These are phyloP conservation scores for Caenorhabditis sp. DNA, from an alignment of 2,888 invertebrate genomes.

Conservation along the genomic window DNA sequence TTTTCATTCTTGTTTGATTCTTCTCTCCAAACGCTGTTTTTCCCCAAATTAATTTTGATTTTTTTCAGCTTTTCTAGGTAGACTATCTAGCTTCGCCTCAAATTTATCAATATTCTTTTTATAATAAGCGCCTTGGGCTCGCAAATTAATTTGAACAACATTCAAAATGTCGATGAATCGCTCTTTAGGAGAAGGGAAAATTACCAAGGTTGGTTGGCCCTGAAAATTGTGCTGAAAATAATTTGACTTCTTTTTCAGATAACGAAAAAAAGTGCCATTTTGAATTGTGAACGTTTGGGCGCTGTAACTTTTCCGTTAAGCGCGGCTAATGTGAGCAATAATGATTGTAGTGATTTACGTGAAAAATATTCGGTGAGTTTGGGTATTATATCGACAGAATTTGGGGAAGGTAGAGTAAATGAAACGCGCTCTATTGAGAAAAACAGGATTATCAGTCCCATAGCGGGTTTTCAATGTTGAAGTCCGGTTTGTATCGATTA, in stretches of 20 bases:
- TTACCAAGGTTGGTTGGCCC: background rate
- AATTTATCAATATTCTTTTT: background rate
- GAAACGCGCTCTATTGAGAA: no score
- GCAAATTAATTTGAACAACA: background rate
- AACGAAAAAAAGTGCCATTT: background rate
- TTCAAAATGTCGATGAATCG: conserved; percentile 14
- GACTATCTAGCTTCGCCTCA: background rate
- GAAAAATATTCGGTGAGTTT: conserved; percentile 44
- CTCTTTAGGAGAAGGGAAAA: conserved; percentile 11
- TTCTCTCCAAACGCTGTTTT: no score
- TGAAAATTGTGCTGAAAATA: background rate
- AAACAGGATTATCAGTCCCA: no score
- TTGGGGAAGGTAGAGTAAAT: no score
- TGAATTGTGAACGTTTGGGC: conserved; percentile 34
- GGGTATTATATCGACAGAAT: no score
- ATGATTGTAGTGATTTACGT: conserved; percentile 44
- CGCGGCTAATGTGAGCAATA: conserved; percentile 35
- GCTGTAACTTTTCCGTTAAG: conserved; percentile 47
- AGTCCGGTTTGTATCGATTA: no score
- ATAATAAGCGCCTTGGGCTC: background rate
- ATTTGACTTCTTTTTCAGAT: conserved; percentile 3
- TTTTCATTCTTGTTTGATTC: no score
- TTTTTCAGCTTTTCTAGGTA: conserved; percentile 4
- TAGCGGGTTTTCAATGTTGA: no score
- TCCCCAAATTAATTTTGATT: no score